These are phyloP conservation scores for Bostrychus sinensis DNA, from an alignment of 2,113 vertebrate species.

Conservation along the genomic window DNA sequence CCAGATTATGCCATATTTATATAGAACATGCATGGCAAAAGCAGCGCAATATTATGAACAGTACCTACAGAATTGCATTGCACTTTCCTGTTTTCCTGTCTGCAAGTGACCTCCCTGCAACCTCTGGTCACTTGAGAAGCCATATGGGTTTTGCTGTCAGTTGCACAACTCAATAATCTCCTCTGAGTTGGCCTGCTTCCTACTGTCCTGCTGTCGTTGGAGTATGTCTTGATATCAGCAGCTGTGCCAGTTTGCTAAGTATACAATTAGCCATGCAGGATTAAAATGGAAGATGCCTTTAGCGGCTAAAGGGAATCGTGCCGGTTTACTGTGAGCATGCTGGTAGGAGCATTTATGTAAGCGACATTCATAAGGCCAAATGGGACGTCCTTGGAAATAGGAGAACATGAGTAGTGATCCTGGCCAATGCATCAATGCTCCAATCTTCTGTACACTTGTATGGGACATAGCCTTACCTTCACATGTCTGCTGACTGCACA, in stretches of 20 bases:
- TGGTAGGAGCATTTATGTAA: slow-evolving; percentile 12
- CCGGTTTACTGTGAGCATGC: slow-evolving; percentile 5
- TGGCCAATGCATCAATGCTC: slow-evolving; percentile 11
- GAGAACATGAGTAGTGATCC: slow-evolving; percentile 47
- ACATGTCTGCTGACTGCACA: slow-evolving; percentile 31
- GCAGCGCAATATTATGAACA: neutral
- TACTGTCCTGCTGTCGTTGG: neutral
- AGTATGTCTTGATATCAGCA: slow-evolving; percentile 19
- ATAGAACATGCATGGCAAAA: neutral
- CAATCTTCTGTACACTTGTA: slow-evolving; percentile 25
- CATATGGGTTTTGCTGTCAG: neutral
- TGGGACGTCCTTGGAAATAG: slow-evolving; percentile 57
- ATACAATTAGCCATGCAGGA: slow-evolving; percentile 22
- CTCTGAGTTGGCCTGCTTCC: neutral
- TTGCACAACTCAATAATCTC: neutral
- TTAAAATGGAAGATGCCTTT: neutral
- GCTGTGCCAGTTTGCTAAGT: slow-evolving; percentile 5
- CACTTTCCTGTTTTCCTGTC: slow-evolving; percentile 6
- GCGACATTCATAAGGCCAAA: slow-evolving; percentile 15
- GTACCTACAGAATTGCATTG: neutral
- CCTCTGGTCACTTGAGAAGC: neutral
- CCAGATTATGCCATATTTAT: neutral
- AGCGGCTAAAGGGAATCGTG: neutral
- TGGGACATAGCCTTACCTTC: slow-evolving; percentile 32
- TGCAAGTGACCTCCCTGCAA: neutral